Evolutionary conservation across 2,888 invertebrate species (phyloP).

Genomic region (Cheilosia soror): DNA sequence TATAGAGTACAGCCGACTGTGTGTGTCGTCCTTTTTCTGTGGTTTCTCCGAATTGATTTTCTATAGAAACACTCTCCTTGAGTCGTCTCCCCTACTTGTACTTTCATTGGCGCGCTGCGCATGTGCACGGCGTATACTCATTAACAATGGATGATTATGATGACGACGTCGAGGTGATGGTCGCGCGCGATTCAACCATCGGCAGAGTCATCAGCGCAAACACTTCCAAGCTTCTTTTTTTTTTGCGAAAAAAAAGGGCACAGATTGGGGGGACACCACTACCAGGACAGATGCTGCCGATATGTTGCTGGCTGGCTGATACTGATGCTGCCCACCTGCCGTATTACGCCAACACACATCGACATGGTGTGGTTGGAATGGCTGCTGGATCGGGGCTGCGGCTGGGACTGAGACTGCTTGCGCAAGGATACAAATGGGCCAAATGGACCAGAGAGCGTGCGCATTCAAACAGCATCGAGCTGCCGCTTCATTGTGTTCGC

Average conservation of each 20-base stretch:
- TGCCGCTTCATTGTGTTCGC: constrained; percentile 57
- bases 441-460: constrained; percentile 59
- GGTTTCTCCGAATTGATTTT: constrained; percentile 73
- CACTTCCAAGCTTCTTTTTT: constrained; percentile 45
- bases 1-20: not conserved
- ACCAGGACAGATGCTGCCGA: constrained; percentile 27
- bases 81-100: constrained; percentile 62
- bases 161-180: constrained; percentile 51
- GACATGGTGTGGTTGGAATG: constrained; percentile 42
- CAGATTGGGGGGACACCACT: constrained; percentile 60
- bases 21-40: constrained; percentile 51
- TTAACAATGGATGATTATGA: constrained; percentile 60
- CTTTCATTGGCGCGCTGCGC: constrained; percentile 59
- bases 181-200: constrained; percentile 63
- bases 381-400: not conserved
- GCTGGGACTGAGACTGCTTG: not conserved
- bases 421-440: constrained; percentile 67
- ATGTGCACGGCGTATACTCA: constrained; percentile 49
- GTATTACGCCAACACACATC: constrained; percentile 74
- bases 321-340: constrained; percentile 72
- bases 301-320: not conserved
- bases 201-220: constrained; percentile 65
- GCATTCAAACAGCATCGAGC: constrained; percentile 36
- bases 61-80: constrained; percentile 70
- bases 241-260: constrained; percentile 25